Evolutionary conservation across 2,113 vertebrate genomes (phyloP), one percentile per base, ranked within the genome.

Genomic region (Thalassarche chlororhynchos): DNA sequence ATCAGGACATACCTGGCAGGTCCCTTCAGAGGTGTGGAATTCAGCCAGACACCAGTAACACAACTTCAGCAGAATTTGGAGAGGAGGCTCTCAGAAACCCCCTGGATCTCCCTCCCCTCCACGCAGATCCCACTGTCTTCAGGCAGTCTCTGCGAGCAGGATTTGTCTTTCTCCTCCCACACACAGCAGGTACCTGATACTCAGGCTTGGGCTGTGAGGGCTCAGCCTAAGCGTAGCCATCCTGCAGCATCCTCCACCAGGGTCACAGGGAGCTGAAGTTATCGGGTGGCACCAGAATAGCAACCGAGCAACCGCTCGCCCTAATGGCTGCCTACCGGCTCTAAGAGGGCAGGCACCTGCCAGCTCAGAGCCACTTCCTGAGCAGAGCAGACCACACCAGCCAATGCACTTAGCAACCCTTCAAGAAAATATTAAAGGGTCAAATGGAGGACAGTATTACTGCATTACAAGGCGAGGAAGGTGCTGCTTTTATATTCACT

Each of bases 311-410:
- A 90, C 28, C 11, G 31, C 89, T 77, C 0, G 0, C 47, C 80
- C 76, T 69, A 89, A 94, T 47, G 90, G 95, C 87, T 95, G 87
- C 90, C 78, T 28, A 65, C 10, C 2, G 2, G 44, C 44, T 51
- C 34, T 1, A 3, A 17, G 34, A 40, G 12, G 85, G 34, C 87
- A 84, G 74, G 87, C 93, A 96, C 94, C 87, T 87, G 93, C 70
- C 94, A 83, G 62, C 91, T 58, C 89, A 20, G 14, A 93, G 87
- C 91, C 89, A 64, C 78, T 90, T 83, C 87, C 65, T 31, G 44
- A 93, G 69, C 60, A 17, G 23, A 44, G 66, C 89, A 58, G 49
- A 74, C 78, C 90, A 58, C 54, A 36, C 10, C 70, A 87, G 94
- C 55, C 85, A 89, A 25, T 2, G 52, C 86, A 83, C 38, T 93